Evolutionary conservation across 1,140 invertebrate species (phyloP).

Genomic region (Holcopasites calliopsidis): DNA sequence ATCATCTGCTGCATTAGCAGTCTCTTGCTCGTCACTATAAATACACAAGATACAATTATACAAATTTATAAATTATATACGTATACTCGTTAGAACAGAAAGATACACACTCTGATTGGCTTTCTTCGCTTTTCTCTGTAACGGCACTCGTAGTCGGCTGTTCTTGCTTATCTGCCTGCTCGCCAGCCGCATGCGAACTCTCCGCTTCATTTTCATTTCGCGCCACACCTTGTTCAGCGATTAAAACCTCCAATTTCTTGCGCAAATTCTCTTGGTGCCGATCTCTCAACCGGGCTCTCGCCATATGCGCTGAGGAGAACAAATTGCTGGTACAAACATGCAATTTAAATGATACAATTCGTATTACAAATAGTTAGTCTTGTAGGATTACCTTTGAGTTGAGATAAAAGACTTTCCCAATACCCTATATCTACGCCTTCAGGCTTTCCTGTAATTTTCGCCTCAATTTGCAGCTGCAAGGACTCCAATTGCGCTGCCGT

Average conservation of each 20-base stretch:
- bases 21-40: slow-evolving; percentile 75
- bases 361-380: slow-evolving; percentile 20
- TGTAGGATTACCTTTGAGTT: slow-evolving; percentile 86
- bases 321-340: slow-evolving; percentile 9
- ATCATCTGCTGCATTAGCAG: slow-evolving; percentile 73
- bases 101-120: slow-evolving; percentile 66
- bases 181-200: slow-evolving; percentile 50
- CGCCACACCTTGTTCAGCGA: slow-evolving; percentile 90
- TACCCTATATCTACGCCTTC: slow-evolving; percentile 98
- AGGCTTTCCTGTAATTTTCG: slow-evolving; percentile 90
- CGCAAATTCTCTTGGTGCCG: slow-evolving; percentile 95
- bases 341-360: slow-evolving; percentile 12
- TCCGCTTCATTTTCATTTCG: slow-evolving; percentile 71
- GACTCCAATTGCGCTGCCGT: slow-evolving; percentile 91
- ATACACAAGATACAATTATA: slow-evolving; percentile 27
- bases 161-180: slow-evolving; percentile 51
- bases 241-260: slow-evolving; percentile 93
- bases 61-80: not conserved
- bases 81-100: not conserved
- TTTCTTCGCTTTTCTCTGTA: slow-evolving; percentile 67
- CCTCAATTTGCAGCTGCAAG: slow-evolving; percentile 92
- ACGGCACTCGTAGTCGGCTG: slow-evolving; percentile 56
- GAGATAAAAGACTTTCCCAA: slow-evolving; percentile 96
- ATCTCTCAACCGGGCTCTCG: slow-evolving; percentile 93
- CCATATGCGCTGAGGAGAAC: slow-evolving; percentile 90